phyloP scores from a whole-genome alignment of 2,113 vertebrate genomes.

The Pachyramphus minor region DNA sequence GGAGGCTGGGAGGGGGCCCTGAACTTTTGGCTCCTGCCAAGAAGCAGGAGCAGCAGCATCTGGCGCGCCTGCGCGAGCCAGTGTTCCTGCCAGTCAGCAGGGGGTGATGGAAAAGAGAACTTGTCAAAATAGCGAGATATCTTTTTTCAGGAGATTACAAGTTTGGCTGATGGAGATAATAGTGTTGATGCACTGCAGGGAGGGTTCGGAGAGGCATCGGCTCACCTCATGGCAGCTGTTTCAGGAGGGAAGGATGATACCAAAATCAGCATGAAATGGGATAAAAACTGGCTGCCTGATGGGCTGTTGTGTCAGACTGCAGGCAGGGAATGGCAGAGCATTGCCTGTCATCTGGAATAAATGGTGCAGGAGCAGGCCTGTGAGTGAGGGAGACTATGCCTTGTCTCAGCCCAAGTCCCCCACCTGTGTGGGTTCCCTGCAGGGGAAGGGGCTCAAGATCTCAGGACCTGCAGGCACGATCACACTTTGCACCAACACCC shows the following conservation, averaged over 20 bases:
- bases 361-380: rapidly evolving
- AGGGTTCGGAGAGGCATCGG: not conserved
- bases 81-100: not conserved
- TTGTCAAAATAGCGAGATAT: constrained; percentile 52
- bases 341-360: not conserved
- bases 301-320: not conserved
- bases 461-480: not conserved
- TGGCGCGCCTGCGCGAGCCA: not conserved
- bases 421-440: rapidly evolving
- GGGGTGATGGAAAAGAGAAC: constrained; percentile 7
- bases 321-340: not conserved
- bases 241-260: not conserved
- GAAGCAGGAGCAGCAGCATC: not conserved
- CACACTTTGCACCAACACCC: not conserved
- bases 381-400: not conserved
- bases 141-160: constrained; percentile 45
- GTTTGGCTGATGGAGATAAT: constrained; percentile 57
- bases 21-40: not conserved
- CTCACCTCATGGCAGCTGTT: not conserved
- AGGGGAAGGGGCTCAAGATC: not conserved
- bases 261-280: constrained; percentile 27
- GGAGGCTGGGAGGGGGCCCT: not conserved
- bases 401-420: not conserved
- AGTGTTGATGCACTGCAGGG: constrained; percentile 2
- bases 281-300: not conserved